Conservation (phyloP, 2,113 vertebrate genomes). For the Athene cunicularia region DNA sequence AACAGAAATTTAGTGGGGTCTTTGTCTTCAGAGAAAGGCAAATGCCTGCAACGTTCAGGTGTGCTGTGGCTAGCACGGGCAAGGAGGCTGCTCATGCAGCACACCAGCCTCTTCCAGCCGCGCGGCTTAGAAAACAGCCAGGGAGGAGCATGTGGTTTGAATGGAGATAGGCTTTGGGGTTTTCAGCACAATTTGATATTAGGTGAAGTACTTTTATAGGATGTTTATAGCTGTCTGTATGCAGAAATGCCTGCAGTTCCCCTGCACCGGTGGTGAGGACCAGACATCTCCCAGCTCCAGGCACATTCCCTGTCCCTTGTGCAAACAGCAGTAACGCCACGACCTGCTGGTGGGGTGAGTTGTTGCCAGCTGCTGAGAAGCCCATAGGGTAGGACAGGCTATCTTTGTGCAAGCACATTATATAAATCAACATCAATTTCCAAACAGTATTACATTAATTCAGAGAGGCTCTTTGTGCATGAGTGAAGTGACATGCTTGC, state of each 20-base stretch:
- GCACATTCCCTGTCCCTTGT: not conserved
- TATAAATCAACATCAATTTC: not conserved
- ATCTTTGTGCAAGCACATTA: not conserved
- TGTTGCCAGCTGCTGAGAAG: not conserved
- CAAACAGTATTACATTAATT: not conserved
- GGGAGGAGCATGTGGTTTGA: not conserved
- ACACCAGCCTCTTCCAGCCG: accelerated
- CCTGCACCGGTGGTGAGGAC: not conserved
- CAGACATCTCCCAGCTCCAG: not conserved
- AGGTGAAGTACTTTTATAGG: not conserved
- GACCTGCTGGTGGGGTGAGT: not conserved
- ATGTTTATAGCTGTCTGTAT: not conserved
- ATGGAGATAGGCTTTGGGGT: not conserved
- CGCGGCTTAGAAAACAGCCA: not conserved
- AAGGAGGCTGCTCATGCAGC: no score
- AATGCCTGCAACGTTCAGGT: not conserved
- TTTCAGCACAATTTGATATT: not conserved
- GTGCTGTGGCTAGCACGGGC: accelerated
- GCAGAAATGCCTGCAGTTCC: not conserved
- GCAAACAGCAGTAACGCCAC: not conserved
- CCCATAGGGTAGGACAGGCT: not conserved
- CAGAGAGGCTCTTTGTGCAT: accelerated
- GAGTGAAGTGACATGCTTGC: not conserved
- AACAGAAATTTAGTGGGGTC: not conserved
- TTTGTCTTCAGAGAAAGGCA: not conserved